A percentile compares a stretch with the other conserved stretches of the same genome.
These are phyloP conservation scores for Holothuria scabra DNA, from an alignment of 53 echinoderm and acorn worm species.

Conservation along the genomic window DNA sequence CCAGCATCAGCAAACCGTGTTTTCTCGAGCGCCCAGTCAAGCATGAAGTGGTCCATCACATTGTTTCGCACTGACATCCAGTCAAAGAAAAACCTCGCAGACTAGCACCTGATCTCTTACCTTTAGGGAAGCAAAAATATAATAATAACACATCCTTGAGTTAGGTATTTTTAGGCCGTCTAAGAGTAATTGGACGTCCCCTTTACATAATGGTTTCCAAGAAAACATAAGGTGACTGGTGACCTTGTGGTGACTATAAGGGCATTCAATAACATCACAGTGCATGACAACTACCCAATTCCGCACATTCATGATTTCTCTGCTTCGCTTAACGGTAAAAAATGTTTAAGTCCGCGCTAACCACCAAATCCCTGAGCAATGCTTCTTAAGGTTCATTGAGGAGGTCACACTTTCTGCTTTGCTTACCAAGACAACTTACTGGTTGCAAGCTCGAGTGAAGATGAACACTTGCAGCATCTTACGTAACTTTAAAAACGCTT, in stretches of 20 bases:
- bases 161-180: slow-evolving; percentile 24
- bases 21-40: neutral
- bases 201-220: slow-evolving; percentile 57
- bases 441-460: neutral
- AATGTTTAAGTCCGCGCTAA: slow-evolving; percentile 42
- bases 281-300: slow-evolving; percentile 42
- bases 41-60: neutral
- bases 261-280: slow-evolving; percentile 34
- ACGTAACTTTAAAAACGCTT: too few species aligned
- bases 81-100: neutral
- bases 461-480: neutral
- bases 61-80: slow-evolving; percentile 6
- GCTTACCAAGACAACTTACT: neutral
- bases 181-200: slow-evolving; percentile 40
- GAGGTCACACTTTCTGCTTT: neutral
- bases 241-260: slow-evolving; percentile 50
- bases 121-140: slow-evolving; percentile 16
- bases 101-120: slow-evolving; percentile 17
- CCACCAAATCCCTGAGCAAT: slow-evolving; percentile 34
- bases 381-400: neutral
- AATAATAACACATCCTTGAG: slow-evolving; percentile 24
- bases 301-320: too few species aligned
- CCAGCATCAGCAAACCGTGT: neutral
- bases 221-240: slow-evolving; percentile 38
- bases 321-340: slow-evolving; percentile 36